Percentiles rank a stretch among this genome's conserved stretches.
Evolutionary conservation across 2,113 vertebrate genomes (phyloP).

Genomic region (Grantiella picta): DNA sequence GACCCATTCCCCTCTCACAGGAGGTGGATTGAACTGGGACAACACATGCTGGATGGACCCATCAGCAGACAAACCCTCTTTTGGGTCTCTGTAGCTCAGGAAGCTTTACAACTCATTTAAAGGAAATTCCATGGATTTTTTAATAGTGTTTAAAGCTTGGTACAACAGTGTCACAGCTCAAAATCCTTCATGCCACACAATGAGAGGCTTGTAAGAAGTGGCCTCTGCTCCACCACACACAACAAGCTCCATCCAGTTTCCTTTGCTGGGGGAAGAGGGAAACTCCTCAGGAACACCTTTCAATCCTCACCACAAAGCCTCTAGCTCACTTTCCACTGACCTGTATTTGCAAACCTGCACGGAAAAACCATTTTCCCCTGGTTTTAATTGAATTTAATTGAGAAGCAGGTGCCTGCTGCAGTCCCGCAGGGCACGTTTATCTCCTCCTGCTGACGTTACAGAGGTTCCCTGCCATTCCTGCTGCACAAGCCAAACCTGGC

Average conservation of each 20-base stretch:
- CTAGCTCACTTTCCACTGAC: not conserved
- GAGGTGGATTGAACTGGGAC: not conserved
- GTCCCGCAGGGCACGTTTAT: not conserved
- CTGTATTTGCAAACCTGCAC: not conserved
- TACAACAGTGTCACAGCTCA: not conserved
- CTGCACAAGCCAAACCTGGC: not conserved
- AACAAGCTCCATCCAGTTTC: not conserved
- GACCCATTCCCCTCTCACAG: not conserved
- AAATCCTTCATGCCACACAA: fast-evolving
- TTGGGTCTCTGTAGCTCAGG: not conserved
- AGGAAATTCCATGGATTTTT: not conserved
- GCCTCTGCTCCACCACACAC: not conserved
- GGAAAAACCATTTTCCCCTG: not conserved
- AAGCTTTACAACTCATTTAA: not conserved
- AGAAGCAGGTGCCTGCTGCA: constrained; percentile 21
- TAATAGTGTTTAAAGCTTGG: not conserved
- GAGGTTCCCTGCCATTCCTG: not conserved
- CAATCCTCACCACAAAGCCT: not conserved
- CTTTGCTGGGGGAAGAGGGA: not conserved
- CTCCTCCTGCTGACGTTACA: not conserved
- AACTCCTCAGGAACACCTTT: not conserved
- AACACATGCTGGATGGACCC: fast-evolving
- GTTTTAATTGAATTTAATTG: constrained; percentile 13
- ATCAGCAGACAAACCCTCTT: not conserved
- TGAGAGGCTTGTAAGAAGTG: not conserved